A percentile compares a stretch with the other conserved stretches of the same genome.
These are phyloP conservation scores for mouse (Mus musculus) DNA, from an alignment of 2,113 vertebrate genomes.

Conservation along the genomic window DNA sequence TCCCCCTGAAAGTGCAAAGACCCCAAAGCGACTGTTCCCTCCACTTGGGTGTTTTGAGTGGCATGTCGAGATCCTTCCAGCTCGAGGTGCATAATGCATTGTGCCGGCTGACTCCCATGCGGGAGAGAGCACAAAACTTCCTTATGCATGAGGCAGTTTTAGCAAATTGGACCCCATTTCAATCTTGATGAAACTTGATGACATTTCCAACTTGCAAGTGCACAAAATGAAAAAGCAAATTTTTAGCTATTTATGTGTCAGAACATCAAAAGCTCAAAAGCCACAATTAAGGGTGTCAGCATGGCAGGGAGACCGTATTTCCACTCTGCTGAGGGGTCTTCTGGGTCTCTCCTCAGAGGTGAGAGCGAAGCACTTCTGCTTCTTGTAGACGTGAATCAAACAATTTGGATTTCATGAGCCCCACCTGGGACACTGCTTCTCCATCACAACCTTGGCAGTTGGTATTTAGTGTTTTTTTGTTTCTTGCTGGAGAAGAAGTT, in stretches of 20 bases:
- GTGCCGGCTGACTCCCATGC: conserved; percentile 85
- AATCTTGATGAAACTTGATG: conserved; percentile 88
- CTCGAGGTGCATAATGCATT: conserved; percentile 86
- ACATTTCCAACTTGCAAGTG: conserved; percentile 85
- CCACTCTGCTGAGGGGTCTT: conserved; percentile 82
- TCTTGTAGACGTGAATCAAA: conserved; percentile 68
- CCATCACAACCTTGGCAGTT: conserved; percentile 29
- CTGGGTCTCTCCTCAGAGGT: conserved; percentile 81
- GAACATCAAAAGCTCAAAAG: conserved; percentile 87
- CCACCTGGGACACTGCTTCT: conserved; percentile 54
- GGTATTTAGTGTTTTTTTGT: conserved; percentile 56
- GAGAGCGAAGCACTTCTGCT: conserved; percentile 69
- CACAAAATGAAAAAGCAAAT: conserved; percentile 84
- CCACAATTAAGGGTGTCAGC: conserved; percentile 86
- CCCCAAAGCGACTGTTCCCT: conserved; percentile 81
- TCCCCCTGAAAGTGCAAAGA: conserved; percentile 63
- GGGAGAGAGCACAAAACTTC: conserved; percentile 84
- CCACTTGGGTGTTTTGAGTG: conserved; percentile 85
- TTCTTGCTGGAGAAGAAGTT: conserved; percentile 12
- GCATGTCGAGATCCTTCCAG: conserved; percentile 85
- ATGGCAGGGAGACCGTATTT: conserved; percentile 74
- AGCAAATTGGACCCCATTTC: conserved; percentile 86
- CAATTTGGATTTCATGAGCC: conserved; percentile 77
- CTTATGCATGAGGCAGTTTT: conserved; percentile 88
- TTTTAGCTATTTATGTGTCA: conserved; percentile 87